phyloP scores from a whole-genome alignment of 2,797 vertebrate species.

The Harpagifer antarcticus region DNA sequence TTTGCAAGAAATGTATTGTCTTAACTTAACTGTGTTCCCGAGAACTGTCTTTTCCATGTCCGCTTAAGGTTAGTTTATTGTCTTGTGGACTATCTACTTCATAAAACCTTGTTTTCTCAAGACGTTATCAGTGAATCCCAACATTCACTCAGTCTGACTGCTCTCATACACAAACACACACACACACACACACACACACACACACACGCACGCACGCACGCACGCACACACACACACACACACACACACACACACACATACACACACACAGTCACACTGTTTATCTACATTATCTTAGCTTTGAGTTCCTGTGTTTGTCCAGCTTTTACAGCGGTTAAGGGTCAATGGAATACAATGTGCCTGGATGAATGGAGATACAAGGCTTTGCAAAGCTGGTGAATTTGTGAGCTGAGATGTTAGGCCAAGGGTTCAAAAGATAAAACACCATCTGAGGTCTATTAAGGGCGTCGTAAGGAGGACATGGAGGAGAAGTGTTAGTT shows the following conservation, averaged over 20 bases:
- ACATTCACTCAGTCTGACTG: neutral
- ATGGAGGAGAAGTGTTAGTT: neutral
- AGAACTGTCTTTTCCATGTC: neutral
- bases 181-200: conserved; percentile 36
- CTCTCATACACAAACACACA: conserved; percentile 32
- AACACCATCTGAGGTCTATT: conserved; percentile 32
- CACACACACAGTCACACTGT: conserved; percentile 31
- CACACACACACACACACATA: conserved; percentile 1
- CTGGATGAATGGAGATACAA: conserved; percentile 18
- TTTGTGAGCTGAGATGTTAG: conserved; percentile 8
- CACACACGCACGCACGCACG: conserved; percentile 38
- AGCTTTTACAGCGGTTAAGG: conserved; percentile 61
- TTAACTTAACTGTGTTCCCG: no score
- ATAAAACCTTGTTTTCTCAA: conserved; percentile 48
- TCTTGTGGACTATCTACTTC: conserved; percentile 43
- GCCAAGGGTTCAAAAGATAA: neutral
- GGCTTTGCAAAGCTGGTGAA: neutral
- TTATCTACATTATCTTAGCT: conserved; percentile 65
- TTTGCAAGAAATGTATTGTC: no score
- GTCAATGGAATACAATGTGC: conserved; percentile 37
- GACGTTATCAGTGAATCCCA: conserved; percentile 58
- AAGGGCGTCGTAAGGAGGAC: neutral
- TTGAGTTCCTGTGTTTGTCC: conserved; percentile 65
- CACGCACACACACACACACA: conserved; percentile 25
- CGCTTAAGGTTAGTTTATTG: conserved; percentile 52